These are phyloP conservation scores for Aepyceros melampus DNA, from an alignment of 2,113 vertebrate genomes.

Conservation along the genomic window DNA sequence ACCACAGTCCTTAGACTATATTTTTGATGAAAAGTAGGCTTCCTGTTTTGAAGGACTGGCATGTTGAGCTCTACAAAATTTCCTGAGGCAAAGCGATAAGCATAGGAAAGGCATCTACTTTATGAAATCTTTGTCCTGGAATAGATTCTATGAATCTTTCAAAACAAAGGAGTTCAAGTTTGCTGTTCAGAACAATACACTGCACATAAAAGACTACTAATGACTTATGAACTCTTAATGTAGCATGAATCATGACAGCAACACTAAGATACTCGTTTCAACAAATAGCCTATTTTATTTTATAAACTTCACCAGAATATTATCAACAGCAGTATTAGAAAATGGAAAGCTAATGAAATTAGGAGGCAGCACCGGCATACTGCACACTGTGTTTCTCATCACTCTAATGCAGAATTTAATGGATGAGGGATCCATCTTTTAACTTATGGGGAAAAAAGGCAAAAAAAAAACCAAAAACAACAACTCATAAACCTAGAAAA, in stretches of 20 bases:
- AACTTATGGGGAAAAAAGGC: not conserved
- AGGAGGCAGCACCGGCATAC: not conserved
- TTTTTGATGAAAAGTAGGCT: not conserved
- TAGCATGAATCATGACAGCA: constrained; percentile 16
- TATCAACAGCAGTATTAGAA: constrained; percentile 50
- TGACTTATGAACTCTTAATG: constrained; percentile 27
- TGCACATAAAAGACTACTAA: not conserved
- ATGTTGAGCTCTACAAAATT: not conserved
- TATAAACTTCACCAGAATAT: constrained; percentile 56
- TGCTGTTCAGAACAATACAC: not conserved
- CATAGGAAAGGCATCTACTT: not conserved
- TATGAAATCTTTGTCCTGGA: not conserved
- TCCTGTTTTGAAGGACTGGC: not conserved
- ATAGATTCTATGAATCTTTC: not conserved
- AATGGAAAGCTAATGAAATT: constrained; percentile 54
- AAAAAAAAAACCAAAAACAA: not conserved
- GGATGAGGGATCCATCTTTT: not conserved
- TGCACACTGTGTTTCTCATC: constrained; percentile 3
- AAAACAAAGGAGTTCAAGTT: constrained; percentile 35
- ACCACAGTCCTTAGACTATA: not conserved
- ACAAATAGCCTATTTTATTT: constrained; percentile 49
- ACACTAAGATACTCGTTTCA: constrained; percentile 37
- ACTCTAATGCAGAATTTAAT: constrained; percentile 46
- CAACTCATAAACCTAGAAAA: constrained; percentile 3
- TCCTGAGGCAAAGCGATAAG: not conserved